Evolutionary conservation across 1,140 invertebrate genomes (phyloP).

Genomic region (Papilio xuthus): DNA sequence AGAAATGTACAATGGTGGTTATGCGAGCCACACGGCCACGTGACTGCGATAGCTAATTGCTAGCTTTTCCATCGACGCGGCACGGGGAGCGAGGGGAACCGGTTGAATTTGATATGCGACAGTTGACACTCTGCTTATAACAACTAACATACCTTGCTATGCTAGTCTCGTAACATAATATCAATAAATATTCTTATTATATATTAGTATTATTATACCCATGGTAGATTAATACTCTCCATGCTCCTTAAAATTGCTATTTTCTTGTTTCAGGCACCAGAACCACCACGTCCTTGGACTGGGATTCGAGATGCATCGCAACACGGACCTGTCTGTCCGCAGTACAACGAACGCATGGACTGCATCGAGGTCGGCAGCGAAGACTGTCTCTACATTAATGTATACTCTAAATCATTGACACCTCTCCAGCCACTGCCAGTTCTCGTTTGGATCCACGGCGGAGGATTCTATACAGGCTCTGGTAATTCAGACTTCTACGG

Average conservation of each 20-base stretch:
- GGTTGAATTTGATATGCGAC: conserved; percentile 19
- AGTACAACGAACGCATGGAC: conserved; percentile 66
- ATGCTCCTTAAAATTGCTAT: background rate
- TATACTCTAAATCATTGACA: conserved; percentile 82
- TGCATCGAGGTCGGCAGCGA: conserved; percentile 78
- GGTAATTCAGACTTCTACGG: conserved; percentile 82
- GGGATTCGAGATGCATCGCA: conserved; percentile 74
- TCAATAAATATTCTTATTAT: too few species aligned
- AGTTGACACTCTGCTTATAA: conserved; percentile 7
- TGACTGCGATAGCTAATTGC: conserved; percentile 11
- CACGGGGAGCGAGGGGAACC: conserved; percentile 1
- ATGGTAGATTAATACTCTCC: background rate
- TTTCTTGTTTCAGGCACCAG: conserved; percentile 65
- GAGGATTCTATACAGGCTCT: conserved; percentile 85
- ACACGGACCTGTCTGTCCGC: conserved; percentile 79
- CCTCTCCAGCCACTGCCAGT: conserved; percentile 81
- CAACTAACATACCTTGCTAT: background rate
- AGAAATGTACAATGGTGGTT: background rate
- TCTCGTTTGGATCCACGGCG: conserved; percentile 90
- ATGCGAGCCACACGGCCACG: conserved; percentile 3
- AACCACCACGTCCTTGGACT: conserved; percentile 77
- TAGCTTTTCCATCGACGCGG: background rate
- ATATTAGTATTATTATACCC: too few species aligned
- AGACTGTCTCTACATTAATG: conserved; percentile 89
- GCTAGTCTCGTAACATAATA: background rate